These are phyloP conservation scores for Coptodon rendalli DNA, from an alignment of 2,113 vertebrate genomes.

Conservation along the genomic window DNA sequence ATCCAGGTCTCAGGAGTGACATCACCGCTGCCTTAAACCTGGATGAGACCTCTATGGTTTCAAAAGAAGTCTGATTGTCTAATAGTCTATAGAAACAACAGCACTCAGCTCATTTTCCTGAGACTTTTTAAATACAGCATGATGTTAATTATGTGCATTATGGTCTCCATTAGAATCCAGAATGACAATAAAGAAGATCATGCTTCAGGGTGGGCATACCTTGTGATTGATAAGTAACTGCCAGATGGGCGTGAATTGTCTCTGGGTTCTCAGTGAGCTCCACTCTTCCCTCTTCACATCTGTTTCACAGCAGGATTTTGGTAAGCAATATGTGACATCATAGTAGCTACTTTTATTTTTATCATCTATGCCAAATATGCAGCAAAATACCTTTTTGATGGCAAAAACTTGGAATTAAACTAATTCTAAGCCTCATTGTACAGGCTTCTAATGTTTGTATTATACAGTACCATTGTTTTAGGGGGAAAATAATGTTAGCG, in stretches of 20 bases:
- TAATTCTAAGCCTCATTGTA: neutral
- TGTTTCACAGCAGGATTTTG: neutral
- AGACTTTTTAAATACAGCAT: neutral
- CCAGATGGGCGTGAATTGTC: neutral
- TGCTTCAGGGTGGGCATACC: neutral
- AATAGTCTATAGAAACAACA: neutral
- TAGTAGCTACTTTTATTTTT: neutral
- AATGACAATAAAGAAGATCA: neutral
- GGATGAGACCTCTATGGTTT: neutral
- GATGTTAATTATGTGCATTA: neutral
- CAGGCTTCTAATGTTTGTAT: neutral
- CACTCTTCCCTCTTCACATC: neutral
- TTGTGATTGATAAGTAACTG: neutral
- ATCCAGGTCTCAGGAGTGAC: neutral
- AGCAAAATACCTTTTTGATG: neutral
- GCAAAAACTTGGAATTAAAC: neutral
- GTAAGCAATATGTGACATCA: neutral
- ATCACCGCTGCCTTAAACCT: neutral
- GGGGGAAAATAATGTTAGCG: neutral
- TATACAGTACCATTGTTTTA: neutral
- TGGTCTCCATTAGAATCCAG: neutral
- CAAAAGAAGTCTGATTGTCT: neutral
- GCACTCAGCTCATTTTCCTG: neutral
- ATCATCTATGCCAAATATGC: neutral
- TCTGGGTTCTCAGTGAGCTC: neutral